Evolutionary conservation across 2,888 invertebrate species (phyloP), one percentile per base, ranked within the genome.

Genomic region (Oxyscelio sp.): DNA sequence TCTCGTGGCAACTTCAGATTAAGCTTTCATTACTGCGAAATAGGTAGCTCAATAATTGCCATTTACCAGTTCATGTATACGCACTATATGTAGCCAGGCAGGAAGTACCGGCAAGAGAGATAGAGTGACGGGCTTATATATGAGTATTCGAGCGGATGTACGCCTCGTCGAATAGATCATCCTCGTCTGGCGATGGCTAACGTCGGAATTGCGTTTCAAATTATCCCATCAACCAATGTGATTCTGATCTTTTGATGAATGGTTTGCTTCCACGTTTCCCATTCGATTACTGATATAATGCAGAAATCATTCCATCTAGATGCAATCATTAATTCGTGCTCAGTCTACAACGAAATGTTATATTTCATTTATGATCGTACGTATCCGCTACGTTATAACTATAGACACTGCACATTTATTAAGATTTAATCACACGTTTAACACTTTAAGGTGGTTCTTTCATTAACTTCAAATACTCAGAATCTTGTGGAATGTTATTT

Each of bases 1-100:
- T 77, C 71, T 71, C 77, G 45, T 75, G 84, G 79, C 75, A 88
- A 87, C 83, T 89, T 87, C 68, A 73, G 84, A 88, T 88, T 85
- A 86, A 86, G 87, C 87, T 89, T 87, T 88, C 88, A 89, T 87
- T 87, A 83, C 77, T 50, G 65, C 75, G 73, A 85, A 85, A 87
- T 86, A 85, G 85, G 85, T 78, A 83, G 87, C 81, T 81, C 85
- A 82, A 87, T 87, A 88, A 89, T 89, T 88, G 85, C 78, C 85
- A 86, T 87, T 88, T 85, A 80, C 78, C 54, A 48, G 83, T 56
- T 59, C 48, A 48, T 61, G 58, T 73, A 43, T 63, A 61, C 22
- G 43, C 21, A 4, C 43, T 54, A 17, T 48, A 34, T 21, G 43
- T 56, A 45, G 40, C 45, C 31, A 50, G 15, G 17, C 38, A 22